A percentile compares a stretch with the other conserved stretches of the same genome.
phyloP scores from a whole-genome alignment of 2,888 invertebrate species.

The Acleris laterana region DNA sequence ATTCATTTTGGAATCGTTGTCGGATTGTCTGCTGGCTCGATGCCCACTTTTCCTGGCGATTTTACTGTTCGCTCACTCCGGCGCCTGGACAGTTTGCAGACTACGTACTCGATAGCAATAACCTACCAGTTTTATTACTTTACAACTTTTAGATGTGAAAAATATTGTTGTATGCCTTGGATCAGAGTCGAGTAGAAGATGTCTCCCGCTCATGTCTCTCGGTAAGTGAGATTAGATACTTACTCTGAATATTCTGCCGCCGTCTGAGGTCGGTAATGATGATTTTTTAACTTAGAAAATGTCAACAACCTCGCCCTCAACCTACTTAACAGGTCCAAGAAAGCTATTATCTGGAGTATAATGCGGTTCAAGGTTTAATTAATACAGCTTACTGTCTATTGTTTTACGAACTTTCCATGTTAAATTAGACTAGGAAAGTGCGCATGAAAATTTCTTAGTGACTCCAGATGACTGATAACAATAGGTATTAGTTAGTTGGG shows the following conservation, averaged over 20 bases:
- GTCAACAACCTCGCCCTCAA: no score
- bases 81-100: slow-evolving; percentile 68
- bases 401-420: slow-evolving; percentile 25
- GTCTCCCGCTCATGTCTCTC: no score
- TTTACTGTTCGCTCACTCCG: slow-evolving; percentile 61
- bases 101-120: slow-evolving; percentile 71
- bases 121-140: slow-evolving; percentile 68
- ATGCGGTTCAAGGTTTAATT: slow-evolving; percentile 36
- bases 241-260: neutral
- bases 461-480: slow-evolving; percentile 28
- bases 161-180: no score
- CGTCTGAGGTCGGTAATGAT: neutral
- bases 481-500: slow-evolving; percentile 17
- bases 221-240: neutral
- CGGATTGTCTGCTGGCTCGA: slow-evolving; percentile 58
- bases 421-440: slow-evolving; percentile 20
- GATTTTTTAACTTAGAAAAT: no score
- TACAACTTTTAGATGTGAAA: slow-evolving; percentile 12
- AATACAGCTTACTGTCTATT: slow-evolving; percentile 26
- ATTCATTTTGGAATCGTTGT: slow-evolving; percentile 57
- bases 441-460: slow-evolving; percentile 12
- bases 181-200: no score
- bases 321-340: neutral
- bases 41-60: slow-evolving; percentile 76
- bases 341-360: slow-evolving; percentile 9